Base-by-base conservation (phyloP, 2,888 invertebrate species). In the Platycheirus rosarum region DNA sequence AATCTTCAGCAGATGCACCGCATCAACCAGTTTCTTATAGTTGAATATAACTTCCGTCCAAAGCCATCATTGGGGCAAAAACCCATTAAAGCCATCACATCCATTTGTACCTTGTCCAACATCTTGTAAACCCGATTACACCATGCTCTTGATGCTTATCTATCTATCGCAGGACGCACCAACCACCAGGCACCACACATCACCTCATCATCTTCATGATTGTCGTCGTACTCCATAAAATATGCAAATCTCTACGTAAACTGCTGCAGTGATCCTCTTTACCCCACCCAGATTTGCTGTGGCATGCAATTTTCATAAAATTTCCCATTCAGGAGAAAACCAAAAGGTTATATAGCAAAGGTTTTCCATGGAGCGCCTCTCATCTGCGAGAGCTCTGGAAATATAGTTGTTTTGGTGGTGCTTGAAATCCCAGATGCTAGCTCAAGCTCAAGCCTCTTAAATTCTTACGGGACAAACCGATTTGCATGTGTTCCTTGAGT, bases 261-360 rank as follows among this genome's bases (percentile, higher is more conserved):
- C 66, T 63, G 66, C n/a, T n/a, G n/a, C n/a, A n/a, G n/a, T 60
- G 77, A 69, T 78, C 35, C 63, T 46, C 53, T 62, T 55, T 46
- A 62, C 63, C 44, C 66, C 76, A 82, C 70, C 60, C 70, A 48
- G 49, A 48, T 66, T 60, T 46, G 63, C 62, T 49, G 48, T 68
- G 76, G 68, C 71, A 70, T 77, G 77, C 71, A 82, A 82, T 82
- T 82, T 82, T 82, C 82, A 82, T 82, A 77, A 82, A n/a, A 82
- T 82, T 82, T 82, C 82, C 77, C 82, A 82, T 82, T 82, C 49
- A 65, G 40, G 37, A 57, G 35, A 57, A 29, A 51, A 60, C 16
- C 42, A 60, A 66, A 60, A 73, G 51, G 60, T 69, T 70, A 60
- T n/a, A n/a, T n/a, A n/a, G 48, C 65, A 69, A 80, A 76, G 70